Conservation (phyloP, 2,888 invertebrate genomes). For the Myopa tessellatipennis region DNA sequence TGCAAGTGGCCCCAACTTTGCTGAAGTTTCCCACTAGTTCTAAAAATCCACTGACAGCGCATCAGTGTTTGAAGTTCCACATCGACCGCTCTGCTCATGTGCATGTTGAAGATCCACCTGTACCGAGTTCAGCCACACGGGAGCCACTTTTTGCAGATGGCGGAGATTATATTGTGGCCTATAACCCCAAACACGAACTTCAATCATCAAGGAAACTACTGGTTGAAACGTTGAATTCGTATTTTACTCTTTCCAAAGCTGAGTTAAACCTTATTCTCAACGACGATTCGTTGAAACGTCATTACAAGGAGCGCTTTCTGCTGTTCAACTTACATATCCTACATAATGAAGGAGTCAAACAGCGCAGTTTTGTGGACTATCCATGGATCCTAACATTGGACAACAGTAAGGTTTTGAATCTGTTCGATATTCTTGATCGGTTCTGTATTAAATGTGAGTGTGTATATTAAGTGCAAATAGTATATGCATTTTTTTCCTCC, state of each 20-base stretch:
- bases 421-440: background rate
- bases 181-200: slow-evolving; percentile 53
- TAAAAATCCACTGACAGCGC: slow-evolving; percentile 4
- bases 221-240: slow-evolving; percentile 50
- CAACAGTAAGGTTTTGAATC: slow-evolving; percentile 51
- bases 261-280: slow-evolving; percentile 55
- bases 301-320: slow-evolving; percentile 51
- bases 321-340: slow-evolving; percentile 52
- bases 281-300: slow-evolving; percentile 56
- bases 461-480: background rate
- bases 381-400: slow-evolving; percentile 63
- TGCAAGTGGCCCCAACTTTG: slow-evolving; percentile 37
- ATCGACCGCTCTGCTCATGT: background rate
- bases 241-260: slow-evolving; percentile 50
- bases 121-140: background rate
- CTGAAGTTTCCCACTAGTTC: background rate
- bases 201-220: slow-evolving; percentile 44
- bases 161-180: slow-evolving; percentile 58
- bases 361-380: slow-evolving; percentile 59
- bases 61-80: slow-evolving; percentile 32
- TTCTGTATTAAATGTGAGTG: background rate
- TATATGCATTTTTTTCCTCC: background rate
- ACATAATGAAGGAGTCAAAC: slow-evolving; percentile 55
- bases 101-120: slow-evolving; percentile 19
- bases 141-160: slow-evolving; percentile 47